phyloP scores from a whole-genome alignment of 2,797 vertebrate species.

The Triplophysa yarkandensis region DNA sequence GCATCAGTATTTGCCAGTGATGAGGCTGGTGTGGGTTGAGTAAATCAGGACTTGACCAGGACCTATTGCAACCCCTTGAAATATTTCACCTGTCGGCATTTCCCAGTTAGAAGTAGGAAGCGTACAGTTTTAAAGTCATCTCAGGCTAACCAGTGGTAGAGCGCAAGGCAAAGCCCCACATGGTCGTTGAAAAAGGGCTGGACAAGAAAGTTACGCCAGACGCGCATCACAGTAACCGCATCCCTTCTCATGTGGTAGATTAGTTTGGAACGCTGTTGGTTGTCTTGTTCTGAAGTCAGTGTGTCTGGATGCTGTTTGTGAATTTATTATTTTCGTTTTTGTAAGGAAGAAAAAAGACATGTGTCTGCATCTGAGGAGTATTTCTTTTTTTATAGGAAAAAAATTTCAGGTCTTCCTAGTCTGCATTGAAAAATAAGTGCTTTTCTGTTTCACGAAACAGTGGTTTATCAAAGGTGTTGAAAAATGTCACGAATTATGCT shows the following conservation, averaged over 20 bases:
- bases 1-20: slow-evolving; percentile 70
- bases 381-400: slow-evolving; percentile 83
- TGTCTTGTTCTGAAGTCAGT: slow-evolving; percentile 70
- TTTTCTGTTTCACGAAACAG: slow-evolving; percentile 95
- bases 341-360: slow-evolving; percentile 64
- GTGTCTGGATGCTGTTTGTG: slow-evolving; percentile 86
- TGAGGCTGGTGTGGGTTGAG: slow-evolving; percentile 45
- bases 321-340: slow-evolving; percentile 89
- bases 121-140: slow-evolving; percentile 42
- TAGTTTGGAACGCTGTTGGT: slow-evolving; percentile 73
- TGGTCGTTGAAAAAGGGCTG: slow-evolving; percentile 37
- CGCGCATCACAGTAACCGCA: slow-evolving; percentile 1
- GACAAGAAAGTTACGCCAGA: slow-evolving; percentile 17
- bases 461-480: slow-evolving; percentile 88
- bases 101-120: slow-evolving; percentile 32
- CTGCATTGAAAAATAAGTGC: slow-evolving; percentile 95
- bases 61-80: slow-evolving; percentile 48
- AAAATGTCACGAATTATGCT: slow-evolving; percentile 89
- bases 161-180: slow-evolving; percentile 21
- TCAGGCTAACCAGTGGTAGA: slow-evolving; percentile 56
- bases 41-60: slow-evolving; percentile 54
- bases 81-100: slow-evolving; percentile 21
- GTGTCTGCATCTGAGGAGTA: slow-evolving; percentile 75
- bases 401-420: slow-evolving; percentile 99
- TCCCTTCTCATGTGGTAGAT: slow-evolving; percentile 65